phyloP scores from a whole-genome alignment of 2,888 invertebrate species.

The Andrena bucephala region DNA sequence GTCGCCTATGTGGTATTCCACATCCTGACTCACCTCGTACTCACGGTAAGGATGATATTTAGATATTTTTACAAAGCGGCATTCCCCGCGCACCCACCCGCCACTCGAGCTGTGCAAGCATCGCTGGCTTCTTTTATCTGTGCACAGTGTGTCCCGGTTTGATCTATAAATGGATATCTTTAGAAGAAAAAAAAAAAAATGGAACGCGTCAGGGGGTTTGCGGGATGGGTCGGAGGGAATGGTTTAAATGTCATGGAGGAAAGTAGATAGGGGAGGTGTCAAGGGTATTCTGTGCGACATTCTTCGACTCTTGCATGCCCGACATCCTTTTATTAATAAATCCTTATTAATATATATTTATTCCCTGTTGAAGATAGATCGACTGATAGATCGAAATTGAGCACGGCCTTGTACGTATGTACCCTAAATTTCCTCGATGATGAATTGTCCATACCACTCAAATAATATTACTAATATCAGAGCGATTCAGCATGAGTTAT shows the following conservation, averaged over 20 bases:
- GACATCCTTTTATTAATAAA: too few relatives aligned
- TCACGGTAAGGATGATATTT: conserved; percentile 89
- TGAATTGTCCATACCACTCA: background rate
- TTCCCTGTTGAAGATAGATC: background rate
- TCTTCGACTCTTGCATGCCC: background rate
- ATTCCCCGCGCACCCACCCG: background rate
- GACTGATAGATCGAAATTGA: background rate
- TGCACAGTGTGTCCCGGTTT: background rate
- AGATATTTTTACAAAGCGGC: conserved; percentile 15
- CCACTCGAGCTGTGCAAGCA: background rate
- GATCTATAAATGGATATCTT: conserved; percentile 14
- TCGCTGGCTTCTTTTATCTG: background rate
- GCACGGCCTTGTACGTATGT: too few relatives aligned
- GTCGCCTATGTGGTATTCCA: conserved; percentile 96
- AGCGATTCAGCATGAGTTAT: too few relatives aligned
- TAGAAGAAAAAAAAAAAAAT: background rate
- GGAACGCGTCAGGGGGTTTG: background rate
- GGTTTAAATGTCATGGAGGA: background rate
- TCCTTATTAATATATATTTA: too few relatives aligned
- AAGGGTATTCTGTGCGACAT: background rate
- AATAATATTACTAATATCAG: too few relatives aligned
- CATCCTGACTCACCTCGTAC: conserved; percentile 93
- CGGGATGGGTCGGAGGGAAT: background rate
- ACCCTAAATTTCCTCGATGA: background rate
- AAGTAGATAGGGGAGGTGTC: background rate